phyloP scores from a whole-genome alignment of 2,888 invertebrate genomes.

The Patella caerulea region DNA sequence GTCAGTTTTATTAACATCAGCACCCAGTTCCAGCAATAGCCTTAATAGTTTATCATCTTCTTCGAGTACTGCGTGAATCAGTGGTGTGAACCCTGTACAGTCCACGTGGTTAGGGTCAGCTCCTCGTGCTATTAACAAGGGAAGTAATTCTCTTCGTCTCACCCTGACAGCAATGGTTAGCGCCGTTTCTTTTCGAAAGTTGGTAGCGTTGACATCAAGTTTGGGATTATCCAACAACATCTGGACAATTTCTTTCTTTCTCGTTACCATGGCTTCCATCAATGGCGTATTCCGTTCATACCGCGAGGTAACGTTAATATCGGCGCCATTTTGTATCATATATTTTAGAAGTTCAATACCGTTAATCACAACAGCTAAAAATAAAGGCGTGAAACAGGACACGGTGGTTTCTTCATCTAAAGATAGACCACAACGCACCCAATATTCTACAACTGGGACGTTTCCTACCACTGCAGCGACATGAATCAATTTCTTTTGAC shows the following conservation, averaged over 20 bases:
- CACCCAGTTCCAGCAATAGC: constrained; percentile 47
- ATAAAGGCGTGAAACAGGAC: constrained; percentile 42
- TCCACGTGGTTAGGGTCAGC: constrained; percentile 49
- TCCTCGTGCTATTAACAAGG: constrained; percentile 53
- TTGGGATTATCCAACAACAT: constrained; percentile 34
- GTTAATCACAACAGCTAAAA: constrained; percentile 42
- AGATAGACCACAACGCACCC: constrained; percentile 34
- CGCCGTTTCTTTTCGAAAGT: constrained; percentile 43
- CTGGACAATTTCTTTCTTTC: constrained; percentile 42
- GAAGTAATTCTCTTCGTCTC: constrained; percentile 41
- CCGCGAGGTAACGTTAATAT: constrained; percentile 29
- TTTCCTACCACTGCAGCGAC: constrained; percentile 40
- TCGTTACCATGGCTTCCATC: constrained; percentile 42
- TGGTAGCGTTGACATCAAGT: constrained; percentile 42
- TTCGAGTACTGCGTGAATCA: constrained; percentile 49
- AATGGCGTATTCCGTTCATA: constrained; percentile 40
- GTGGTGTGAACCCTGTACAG: constrained; percentile 39
- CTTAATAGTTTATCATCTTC: constrained; percentile 43
- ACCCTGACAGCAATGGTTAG: constrained; percentile 44
- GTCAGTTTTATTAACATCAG: constrained; percentile 50
- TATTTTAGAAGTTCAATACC: constrained; percentile 38
- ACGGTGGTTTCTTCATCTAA: constrained; percentile 38
- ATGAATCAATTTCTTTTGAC: constrained; percentile 38
- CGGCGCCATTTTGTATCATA: constrained; percentile 23
- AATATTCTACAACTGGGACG: constrained; percentile 25